phyloP scores from a whole-genome alignment of 1,140 invertebrate species.

The Galleria mellonella region DNA sequence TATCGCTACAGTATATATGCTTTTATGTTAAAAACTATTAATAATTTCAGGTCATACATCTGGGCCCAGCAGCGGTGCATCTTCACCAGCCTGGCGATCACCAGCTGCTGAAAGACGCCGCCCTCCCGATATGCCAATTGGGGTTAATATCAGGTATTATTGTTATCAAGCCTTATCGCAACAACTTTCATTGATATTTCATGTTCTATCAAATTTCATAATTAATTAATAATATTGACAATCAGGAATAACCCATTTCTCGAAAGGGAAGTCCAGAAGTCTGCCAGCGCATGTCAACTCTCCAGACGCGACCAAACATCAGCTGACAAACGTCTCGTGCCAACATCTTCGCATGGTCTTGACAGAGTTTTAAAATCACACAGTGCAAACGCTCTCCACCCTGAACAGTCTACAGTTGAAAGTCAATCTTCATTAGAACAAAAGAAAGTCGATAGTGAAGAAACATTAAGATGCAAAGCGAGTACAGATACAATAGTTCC shows the following conservation, averaged over 20 bases:
- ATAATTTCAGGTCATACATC: slow-evolving; percentile 50
- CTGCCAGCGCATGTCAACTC: slow-evolving; percentile 74
- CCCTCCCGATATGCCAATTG: slow-evolving; percentile 72
- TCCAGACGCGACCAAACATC: slow-evolving; percentile 51
- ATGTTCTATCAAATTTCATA: too few relatives aligned
- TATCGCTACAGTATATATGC: too few relatives aligned
- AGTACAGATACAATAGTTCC: slow-evolving; percentile 57
- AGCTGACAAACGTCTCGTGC: slow-evolving; percentile 43
- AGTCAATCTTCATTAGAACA: neutral
- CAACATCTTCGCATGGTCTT: slow-evolving; percentile 18
- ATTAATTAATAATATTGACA: too few relatives aligned
- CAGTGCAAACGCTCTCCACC: slow-evolving; percentile 56
- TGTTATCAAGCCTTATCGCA: too few relatives aligned
- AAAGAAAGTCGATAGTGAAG: slow-evolving; percentile 33
- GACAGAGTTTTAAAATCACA: slow-evolving; percentile 60
- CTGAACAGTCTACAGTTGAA: slow-evolving; percentile 25
- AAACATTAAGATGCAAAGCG: slow-evolving; percentile 32
- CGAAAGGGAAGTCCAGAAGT: slow-evolving; percentile 74
- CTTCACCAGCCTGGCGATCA: slow-evolving; percentile 77
- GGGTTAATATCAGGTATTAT: slow-evolving; percentile 73
- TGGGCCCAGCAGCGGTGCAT: slow-evolving; percentile 73
- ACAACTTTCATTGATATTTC: too few relatives aligned
- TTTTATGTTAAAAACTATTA: neutral
- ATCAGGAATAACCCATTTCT: slow-evolving; percentile 71
- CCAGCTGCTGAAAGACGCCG: slow-evolving; percentile 75